Percentiles rank a stretch among this genome's conserved stretches.
phyloP scores from a whole-genome alignment of 2,113 vertebrate genomes.

The Acrocephalus kingi region DNA sequence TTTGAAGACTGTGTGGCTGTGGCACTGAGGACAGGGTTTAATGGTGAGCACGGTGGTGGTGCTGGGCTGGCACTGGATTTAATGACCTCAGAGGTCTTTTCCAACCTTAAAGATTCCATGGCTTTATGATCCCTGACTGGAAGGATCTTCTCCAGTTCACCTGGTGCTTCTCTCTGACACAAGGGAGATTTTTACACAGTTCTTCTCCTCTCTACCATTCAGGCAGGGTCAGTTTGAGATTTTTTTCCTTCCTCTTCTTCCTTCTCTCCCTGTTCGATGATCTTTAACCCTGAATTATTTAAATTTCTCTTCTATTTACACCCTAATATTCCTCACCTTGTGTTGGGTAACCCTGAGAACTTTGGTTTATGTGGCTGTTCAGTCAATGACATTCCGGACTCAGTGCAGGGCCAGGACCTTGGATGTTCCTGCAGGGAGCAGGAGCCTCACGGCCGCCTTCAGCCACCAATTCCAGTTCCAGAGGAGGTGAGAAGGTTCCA shows the following conservation, averaged over 20 bases:
- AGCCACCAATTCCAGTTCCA: rapidly evolving
- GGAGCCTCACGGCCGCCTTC: rapidly evolving
- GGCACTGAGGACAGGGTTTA: background rate
- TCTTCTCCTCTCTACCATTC: background rate
- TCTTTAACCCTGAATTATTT: background rate
- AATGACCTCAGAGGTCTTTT: background rate
- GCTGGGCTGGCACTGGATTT: background rate
- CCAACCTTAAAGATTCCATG: background rate
- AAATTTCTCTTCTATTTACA: background rate
- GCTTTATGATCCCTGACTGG: background rate
- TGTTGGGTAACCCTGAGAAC: background rate
- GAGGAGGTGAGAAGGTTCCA: rapidly evolving
- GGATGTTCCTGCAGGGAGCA: rapidly evolving
- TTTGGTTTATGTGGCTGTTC: rapidly evolving
- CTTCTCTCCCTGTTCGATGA: background rate
- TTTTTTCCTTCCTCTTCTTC: background rate
- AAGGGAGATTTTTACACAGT: rapidly evolving
- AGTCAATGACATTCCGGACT: rapidly evolving
- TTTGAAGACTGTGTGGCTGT: background rate
- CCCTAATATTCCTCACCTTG: rapidly evolving
- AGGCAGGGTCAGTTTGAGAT: background rate
- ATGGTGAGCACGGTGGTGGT: background rate
- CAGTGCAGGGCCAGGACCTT: rapidly evolving
- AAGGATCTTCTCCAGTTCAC: background rate
- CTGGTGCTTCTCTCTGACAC: background rate